Conservation (phyloP, 2,888 invertebrate genomes). For the Ochlodes sylvanus region DNA sequence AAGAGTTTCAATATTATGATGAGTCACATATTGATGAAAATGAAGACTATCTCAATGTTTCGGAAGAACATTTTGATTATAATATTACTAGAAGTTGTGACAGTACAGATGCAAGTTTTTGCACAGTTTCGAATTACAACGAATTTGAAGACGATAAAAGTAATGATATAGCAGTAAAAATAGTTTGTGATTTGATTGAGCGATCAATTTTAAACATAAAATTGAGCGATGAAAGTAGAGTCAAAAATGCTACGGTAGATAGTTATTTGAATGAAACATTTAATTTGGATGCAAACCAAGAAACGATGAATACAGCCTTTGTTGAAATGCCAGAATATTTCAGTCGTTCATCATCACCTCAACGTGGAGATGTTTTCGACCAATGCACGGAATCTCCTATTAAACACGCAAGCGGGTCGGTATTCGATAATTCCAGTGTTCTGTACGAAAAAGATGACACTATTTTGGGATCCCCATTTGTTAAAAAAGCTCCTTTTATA, state of each 20-base stretch:
- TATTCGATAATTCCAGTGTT: constrained; percentile 51
- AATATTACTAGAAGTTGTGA: neutral
- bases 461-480: constrained; percentile 65
- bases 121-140: constrained; percentile 7
- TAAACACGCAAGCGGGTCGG: constrained; percentile 45
- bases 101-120: constrained; percentile 5
- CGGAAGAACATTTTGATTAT: neutral
- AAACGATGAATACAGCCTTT: constrained; percentile 70
- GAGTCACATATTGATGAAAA: no score
- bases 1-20: no score
- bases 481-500: constrained; percentile 62
- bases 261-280: constrained; percentile 51
- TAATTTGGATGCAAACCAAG: constrained; percentile 49
- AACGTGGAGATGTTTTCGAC: constrained; percentile 55
- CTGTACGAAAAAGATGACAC: constrained; percentile 61
- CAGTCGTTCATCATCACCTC: constrained; percentile 60
- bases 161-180: constrained; percentile 37
- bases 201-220: constrained; percentile 34
- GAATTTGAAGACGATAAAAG: constrained; percentile 9
- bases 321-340: constrained; percentile 51
- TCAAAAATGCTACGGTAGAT: constrained; percentile 19
- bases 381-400: constrained; percentile 65
- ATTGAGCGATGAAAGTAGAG: constrained; percentile 37
- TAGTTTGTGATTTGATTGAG: constrained; percentile 39
- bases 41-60: neutral